Evolutionary conservation across 2,888 invertebrate genomes (phyloP), one percentile per base, ranked within the genome.

Genomic region (Lepidocyrtinus sp.): DNA sequence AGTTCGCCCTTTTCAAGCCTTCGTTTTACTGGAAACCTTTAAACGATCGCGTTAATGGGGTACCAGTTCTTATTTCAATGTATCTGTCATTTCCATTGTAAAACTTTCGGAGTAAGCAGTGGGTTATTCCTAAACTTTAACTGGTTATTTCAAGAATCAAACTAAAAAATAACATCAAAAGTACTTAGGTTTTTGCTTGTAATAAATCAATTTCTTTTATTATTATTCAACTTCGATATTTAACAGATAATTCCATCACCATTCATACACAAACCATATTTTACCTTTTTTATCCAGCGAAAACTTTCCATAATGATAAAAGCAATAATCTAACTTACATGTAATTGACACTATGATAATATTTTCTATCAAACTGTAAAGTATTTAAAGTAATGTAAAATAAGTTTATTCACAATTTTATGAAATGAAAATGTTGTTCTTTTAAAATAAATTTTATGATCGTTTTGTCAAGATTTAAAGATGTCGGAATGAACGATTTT

Each of bases 141-240:
- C n/a, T n/a, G n/a, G n/a, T n/a, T n/a, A n/a, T n/a, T n/a, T n/a
- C n/a, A n/a, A n/a, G n/a, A n/a, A n/a, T n/a, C n/a, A n/a, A n/a
- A n/a, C n/a, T n/a, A n/a, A n/a, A n/a, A n/a, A n/a, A 55, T 55
- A n/a, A n/a, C 3, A n/a, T n/a, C 9, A 36, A 55, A 55, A 55
- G 17, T n/a, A 15, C 2, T 17, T n/a, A 55, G 55, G 63, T 63
- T 62, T 71, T n/a, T n/a, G n/a, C n/a, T 71, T 55, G 55, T 55
- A 17, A 55, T 55, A 55, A 65, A 81, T 76, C 73, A 76, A 68
- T 50, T 74, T 70, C 55, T 25, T 82, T 82, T 78, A 55, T 55
- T 55, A 78, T 77, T 82, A 61, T 65, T 82, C 82, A 82, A 79
- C 75, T 82, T 78, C n/a, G n/a, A n/a, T n/a, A n/a, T n/a, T 82